Conservation (phyloP, 2,113 vertebrate species). For the Oceanodroma tethys region DNA sequence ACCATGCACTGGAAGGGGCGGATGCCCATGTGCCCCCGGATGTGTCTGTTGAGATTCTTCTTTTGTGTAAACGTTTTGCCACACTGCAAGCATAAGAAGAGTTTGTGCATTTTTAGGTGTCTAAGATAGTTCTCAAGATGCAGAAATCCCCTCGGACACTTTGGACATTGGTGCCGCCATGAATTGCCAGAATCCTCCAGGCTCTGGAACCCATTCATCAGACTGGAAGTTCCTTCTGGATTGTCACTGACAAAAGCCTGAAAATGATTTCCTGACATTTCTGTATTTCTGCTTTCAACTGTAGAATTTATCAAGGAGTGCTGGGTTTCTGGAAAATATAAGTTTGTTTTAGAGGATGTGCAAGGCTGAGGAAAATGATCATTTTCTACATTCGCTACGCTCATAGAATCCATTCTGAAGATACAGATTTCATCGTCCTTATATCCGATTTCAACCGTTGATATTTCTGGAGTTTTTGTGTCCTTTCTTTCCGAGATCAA, state of each 20-base stretch:
- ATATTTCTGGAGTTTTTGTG: conserved; percentile 67
- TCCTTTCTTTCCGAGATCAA: conserved; percentile 59
- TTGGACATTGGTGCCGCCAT: conserved; percentile 80
- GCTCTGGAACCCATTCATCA: conserved; percentile 59
- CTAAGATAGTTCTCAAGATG: conserved; percentile 84
- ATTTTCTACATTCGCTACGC: conserved; percentile 37
- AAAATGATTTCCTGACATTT: conserved; percentile 65
- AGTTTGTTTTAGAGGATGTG: conserved; percentile 75
- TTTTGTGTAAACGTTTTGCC: conserved; percentile 85
- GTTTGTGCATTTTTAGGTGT: conserved; percentile 87
- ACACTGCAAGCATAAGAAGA: conserved; percentile 85
- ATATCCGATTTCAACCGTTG: conserved; percentile 71
- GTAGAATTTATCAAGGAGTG: conserved; percentile 83
- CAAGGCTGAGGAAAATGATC: conserved; percentile 77
- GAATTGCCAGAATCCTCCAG: conserved; percentile 64
- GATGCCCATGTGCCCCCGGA: conserved; percentile 82
- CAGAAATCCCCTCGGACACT: conserved; percentile 84
- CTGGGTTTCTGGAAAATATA: conserved; percentile 81
- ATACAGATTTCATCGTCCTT: conserved; percentile 81
- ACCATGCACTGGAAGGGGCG: conserved; percentile 86
- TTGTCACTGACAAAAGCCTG: conserved; percentile 67
- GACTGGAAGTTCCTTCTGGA: conserved; percentile 51
- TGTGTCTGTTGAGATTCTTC: conserved; percentile 83
- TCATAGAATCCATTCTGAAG: conserved; percentile 76
- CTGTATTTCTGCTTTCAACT: conserved; percentile 76